phyloP scores from a whole-genome alignment of 2,797 vertebrate species.

The Toxotes lorentzi region DNA sequence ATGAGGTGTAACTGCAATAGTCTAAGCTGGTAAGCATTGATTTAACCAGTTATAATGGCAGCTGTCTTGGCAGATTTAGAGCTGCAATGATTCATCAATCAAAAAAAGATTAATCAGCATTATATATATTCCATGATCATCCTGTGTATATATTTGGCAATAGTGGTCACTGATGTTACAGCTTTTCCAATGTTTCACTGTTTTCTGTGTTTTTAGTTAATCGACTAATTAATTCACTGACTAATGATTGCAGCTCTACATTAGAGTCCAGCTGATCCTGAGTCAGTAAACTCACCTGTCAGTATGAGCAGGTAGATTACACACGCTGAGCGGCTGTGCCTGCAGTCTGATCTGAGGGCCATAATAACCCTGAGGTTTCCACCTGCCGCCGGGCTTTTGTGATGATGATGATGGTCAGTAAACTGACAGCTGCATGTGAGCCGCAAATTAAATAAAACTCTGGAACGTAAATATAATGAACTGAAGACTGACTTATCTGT shows the following conservation, averaged over 20 bases:
- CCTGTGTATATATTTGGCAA: no score
- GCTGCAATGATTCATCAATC: no score
- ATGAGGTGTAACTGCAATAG: no score
- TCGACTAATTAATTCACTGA: no score
- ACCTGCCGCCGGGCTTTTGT: slow-evolving; percentile 24
- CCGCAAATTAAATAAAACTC: background rate
- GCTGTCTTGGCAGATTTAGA: no score
- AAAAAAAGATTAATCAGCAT: no score
- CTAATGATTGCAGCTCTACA: background rate
- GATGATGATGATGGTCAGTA: slow-evolving; percentile 41
- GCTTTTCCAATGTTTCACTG: no score
- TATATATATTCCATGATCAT: no score
- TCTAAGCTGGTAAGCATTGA: no score
- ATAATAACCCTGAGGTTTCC: slow-evolving; percentile 31
- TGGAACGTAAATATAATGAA: background rate
- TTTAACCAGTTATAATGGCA: no score
- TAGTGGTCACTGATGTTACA: no score
- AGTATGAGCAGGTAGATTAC: slow-evolving; percentile 57
- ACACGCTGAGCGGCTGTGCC: slow-evolving; percentile 6
- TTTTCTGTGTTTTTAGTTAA: no score
- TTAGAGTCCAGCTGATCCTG: background rate
- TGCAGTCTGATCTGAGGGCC: slow-evolving; percentile 55
- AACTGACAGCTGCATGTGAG: slow-evolving; percentile 41
- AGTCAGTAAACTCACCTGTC: slow-evolving; percentile 60
- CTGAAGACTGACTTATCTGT: background rate